These are phyloP conservation scores for Saccostrea glomerata DNA, from an alignment of 1,140 invertebrate genomes.

Conservation along the genomic window DNA sequence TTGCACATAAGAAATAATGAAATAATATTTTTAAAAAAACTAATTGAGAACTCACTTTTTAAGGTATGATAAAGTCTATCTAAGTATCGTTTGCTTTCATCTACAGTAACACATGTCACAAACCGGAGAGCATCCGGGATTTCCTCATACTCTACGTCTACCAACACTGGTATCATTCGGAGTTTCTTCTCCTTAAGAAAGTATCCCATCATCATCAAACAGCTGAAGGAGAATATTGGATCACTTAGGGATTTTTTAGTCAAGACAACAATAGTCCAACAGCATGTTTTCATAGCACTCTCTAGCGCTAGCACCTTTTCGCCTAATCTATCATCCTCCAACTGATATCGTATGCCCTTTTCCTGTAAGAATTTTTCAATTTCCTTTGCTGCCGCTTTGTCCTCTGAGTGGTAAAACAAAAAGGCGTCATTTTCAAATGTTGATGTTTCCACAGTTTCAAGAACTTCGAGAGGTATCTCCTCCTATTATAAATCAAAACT, in stretches of 20 bases:
- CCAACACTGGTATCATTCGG: background rate
- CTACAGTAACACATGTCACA: conserved; percentile 34
- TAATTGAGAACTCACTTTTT: background rate
- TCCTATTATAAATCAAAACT: background rate
- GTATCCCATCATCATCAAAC: background rate
- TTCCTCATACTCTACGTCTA: background rate
- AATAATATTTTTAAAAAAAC: too few species aligned
- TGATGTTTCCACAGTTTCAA: background rate
- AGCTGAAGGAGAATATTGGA: background rate
- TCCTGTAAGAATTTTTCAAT: background rate
- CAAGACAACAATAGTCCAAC: background rate
- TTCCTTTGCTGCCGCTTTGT: background rate
- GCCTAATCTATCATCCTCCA: background rate
- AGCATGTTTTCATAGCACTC: background rate
- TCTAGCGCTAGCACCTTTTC: background rate
- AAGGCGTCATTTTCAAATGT: background rate
- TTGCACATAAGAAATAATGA: too few species aligned
- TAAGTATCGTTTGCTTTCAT: background rate
- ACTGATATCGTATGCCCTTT: background rate
- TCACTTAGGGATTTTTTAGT: background rate
- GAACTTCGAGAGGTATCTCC: background rate
- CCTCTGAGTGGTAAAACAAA: background rate
- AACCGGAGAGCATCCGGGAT: conserved; percentile 28
- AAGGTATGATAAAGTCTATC: conserved; percentile 22
- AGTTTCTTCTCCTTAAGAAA: background rate